Conservation (phyloP, 2,888 invertebrate genomes). For the Campoplex nolae region DNA sequence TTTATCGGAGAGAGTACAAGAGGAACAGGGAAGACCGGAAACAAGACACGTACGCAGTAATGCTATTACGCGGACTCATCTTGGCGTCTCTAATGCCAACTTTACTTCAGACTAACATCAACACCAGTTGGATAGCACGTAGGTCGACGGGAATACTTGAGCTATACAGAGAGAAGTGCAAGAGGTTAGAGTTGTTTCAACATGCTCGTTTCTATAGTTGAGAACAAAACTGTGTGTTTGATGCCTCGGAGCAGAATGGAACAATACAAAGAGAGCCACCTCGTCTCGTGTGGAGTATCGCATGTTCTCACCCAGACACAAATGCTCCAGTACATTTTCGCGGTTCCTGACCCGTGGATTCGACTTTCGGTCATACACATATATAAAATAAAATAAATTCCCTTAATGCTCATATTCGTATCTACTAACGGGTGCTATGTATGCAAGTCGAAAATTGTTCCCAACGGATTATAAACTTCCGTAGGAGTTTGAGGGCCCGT, state of each 20-base stretch:
- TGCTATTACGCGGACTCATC: conserved; percentile 73
- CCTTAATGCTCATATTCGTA: not conserved
- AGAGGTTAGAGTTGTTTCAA: conserved; percentile 24
- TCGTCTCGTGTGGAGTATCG: too few species aligned
- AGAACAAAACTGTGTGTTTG: conserved; percentile 29
- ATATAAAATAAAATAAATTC: not conserved
- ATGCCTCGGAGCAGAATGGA: conserved; percentile 33
- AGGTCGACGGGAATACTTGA: not conserved
- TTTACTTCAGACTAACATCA: conserved; percentile 70
- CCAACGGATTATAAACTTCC: conserved; percentile 77
- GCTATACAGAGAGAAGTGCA: not conserved
- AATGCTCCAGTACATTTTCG: too few species aligned
- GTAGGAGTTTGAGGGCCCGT: conserved; percentile 60
- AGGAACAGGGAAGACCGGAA: conserved; percentile 57
- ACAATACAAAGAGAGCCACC: conserved; percentile 24
- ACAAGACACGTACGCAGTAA: conserved; percentile 72
- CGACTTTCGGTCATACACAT: too few species aligned
- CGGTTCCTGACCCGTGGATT: too few species aligned
- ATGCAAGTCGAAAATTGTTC: conserved; percentile 72
- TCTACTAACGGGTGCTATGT: conserved; percentile 3
- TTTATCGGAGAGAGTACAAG: too few species aligned
- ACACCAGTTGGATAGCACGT: conserved; percentile 25
- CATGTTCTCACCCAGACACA: too few species aligned
- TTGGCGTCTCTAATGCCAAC: conserved; percentile 72
- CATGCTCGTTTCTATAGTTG: conserved; percentile 19